Evolutionary conservation across 1,140 invertebrate species (phyloP), one percentile per base, ranked within the genome.

Genomic region (Chionoecetes opilio): DNA sequence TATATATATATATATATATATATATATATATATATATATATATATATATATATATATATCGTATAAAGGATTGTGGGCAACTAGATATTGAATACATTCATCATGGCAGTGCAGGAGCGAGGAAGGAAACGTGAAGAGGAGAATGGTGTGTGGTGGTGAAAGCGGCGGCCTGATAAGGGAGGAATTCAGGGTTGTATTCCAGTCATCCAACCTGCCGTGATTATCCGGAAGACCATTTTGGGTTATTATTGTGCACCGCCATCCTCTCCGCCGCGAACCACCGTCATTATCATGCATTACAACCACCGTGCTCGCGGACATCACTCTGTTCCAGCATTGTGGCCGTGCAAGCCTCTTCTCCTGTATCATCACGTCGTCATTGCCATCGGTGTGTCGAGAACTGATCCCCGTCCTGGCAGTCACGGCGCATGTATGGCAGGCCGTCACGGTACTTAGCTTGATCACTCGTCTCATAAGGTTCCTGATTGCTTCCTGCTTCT

Each of bases 121-220:
- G 5, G 86, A 41, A 87, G 84, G n/a, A 87, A 37, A 87, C 86
- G 2, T 14, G 86, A 41, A 87, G 31, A 26, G 3, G 34, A 35
- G 34, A 41, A 31, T 35, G 14, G 31, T 29, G 34, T 35, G 88
- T 29, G 11, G 88, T 37, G 38, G 35, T 29, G 88, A 38, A 91
- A 9, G 88, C 14, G n/a, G 63, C n/a, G n/a, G 63, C n/a, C 21
- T 6, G 41, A 46, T 11, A 2, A 17, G 37, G 46, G 9, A 32
- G 46, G 38, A 32, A 91, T 37, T 0, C 37, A 91, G 26, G 46
- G 31, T 34, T 87, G 17, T 38, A 87, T 38, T 38, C 85, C 32
- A 87, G 85, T 37, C n/a, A 87, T 38, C 32, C 34, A 87, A 87
- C 85, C 85, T 87, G 85, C 37, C 32, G 37, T 34, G 85, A 87